Conservation (phyloP, 2,113 vertebrate species). For the Poeciliopsis occidentalis region DNA sequence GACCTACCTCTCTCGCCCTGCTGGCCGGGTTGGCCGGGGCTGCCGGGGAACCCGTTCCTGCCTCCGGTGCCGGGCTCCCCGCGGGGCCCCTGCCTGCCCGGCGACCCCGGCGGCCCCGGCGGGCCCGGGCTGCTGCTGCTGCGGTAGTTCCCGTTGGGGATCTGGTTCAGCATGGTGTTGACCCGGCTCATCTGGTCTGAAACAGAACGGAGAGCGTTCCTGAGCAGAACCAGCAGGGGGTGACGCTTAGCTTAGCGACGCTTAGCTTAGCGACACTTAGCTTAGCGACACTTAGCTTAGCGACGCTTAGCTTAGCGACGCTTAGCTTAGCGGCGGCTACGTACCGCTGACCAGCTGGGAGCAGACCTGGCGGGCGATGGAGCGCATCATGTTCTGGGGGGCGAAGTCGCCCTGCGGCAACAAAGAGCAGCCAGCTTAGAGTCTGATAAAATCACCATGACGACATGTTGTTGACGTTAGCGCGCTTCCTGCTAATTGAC, state of each 20-base stretch:
- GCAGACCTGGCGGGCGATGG: slow-evolving; percentile 96
- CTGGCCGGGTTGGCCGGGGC: slow-evolving; percentile 87
- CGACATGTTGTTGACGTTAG: too few species aligned
- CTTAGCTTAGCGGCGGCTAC: neutral
- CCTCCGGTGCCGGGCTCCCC: slow-evolving; percentile 91
- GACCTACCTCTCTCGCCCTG: slow-evolving; percentile 89
- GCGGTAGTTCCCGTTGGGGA: slow-evolving; percentile 87
- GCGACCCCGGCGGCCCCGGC: slow-evolving; percentile 85
- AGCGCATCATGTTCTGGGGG: slow-evolving; percentile 97
- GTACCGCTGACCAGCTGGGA: slow-evolving; percentile 93
- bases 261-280: too few species aligned
- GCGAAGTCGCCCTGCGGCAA: slow-evolving; percentile 90
- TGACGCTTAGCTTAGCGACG: too few species aligned
- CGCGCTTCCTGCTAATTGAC: too few species aligned
- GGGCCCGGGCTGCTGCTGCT: slow-evolving; percentile 90
- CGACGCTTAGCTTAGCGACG: too few species aligned
- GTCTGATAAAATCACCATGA: too few species aligned
- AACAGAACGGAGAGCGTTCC: slow-evolving; percentile 16
- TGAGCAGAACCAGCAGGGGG: neutral
- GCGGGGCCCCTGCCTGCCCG: slow-evolving; percentile 84
- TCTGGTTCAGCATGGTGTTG: slow-evolving; percentile 93
- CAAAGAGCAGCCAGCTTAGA: neutral
- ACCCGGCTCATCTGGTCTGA: slow-evolving; percentile 94
- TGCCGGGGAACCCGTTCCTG: slow-evolving; percentile 90
- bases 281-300: too few species aligned